phyloP scores from a whole-genome alignment of 2,113 vertebrate genomes.

The Sorex fumeus region DNA sequence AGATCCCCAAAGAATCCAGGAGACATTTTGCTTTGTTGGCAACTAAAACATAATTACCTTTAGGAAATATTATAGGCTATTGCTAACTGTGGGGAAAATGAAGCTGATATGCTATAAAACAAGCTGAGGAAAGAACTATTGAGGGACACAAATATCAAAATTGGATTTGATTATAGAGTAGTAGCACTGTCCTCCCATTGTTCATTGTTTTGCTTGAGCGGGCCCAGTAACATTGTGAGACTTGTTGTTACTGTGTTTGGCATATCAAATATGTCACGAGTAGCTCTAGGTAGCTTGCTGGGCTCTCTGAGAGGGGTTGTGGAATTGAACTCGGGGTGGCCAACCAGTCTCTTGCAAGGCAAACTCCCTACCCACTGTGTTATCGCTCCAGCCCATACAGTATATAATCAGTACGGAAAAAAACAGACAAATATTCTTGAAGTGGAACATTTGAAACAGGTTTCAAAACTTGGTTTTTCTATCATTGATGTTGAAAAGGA shows the following conservation, averaged over 20 bases:
- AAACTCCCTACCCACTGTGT: too few species aligned
- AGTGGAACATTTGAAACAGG: background rate
- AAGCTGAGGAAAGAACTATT: background rate
- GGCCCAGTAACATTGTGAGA: too few species aligned
- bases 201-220: too few species aligned
- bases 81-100: background rate
- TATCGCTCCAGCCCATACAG: too few species aligned
- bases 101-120: too few species aligned
- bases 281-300: too few species aligned
- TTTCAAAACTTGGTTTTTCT: background rate
- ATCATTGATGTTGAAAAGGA: background rate
- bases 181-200: too few species aligned
- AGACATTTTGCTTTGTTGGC: background rate
- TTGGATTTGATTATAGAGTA: background rate
- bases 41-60: conserved; percentile 13
- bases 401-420: background rate
- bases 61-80: conserved; percentile 4
- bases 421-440: background rate
- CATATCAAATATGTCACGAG: too few species aligned
- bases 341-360: too few species aligned
- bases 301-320: too few species aligned
- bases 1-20: background rate
- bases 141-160: background rate
- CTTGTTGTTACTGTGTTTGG: too few species aligned
- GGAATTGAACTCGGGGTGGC: too few species aligned